phyloP scores from a whole-genome alignment of 1,140 invertebrate genomes.

The Drosophila sucinea region DNA sequence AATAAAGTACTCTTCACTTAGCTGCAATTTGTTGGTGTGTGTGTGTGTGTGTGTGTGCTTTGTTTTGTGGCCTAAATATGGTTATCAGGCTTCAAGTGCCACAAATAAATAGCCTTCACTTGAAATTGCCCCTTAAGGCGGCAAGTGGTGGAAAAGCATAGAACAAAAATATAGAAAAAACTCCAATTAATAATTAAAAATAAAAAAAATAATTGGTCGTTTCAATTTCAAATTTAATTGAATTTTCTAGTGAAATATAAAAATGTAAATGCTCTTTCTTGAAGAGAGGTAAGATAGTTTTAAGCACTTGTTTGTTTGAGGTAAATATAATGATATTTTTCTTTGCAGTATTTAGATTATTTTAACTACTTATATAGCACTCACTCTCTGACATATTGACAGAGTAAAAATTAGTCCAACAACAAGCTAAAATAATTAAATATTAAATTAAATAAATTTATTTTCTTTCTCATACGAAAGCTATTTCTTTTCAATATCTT shows the following conservation, averaged over 20 bases:
- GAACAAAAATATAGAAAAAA: background rate
- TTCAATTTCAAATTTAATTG: background rate
- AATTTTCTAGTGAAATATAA: background rate
- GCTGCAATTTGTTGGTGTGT: constrained; percentile 51
- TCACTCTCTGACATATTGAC: too few species aligned
- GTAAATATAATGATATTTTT: too few species aligned
- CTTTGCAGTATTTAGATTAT: too few species aligned
- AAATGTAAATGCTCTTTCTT: background rate
- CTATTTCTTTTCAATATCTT: too few species aligned
- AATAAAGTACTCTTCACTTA: constrained; percentile 49
- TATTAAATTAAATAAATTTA: too few species aligned
- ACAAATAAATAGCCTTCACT: constrained; percentile 13
- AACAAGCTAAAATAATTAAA: too few species aligned
- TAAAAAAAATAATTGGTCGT: background rate
- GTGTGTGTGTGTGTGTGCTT: constrained; percentile 23
- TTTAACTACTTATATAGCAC: too few species aligned
- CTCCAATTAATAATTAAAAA: background rate
- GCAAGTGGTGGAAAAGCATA: constrained; percentile 3
- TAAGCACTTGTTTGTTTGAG: background rate
- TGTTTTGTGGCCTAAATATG: constrained; percentile 49
- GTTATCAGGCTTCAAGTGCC: constrained; percentile 39
- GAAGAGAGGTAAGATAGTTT: background rate
- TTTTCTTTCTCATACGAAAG: too few species aligned
- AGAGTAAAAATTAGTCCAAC: too few species aligned
- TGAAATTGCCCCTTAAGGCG: constrained; percentile 11